phyloP scores from a whole-genome alignment of 2,888 invertebrate species.

The Tetragonula carbonaria region DNA sequence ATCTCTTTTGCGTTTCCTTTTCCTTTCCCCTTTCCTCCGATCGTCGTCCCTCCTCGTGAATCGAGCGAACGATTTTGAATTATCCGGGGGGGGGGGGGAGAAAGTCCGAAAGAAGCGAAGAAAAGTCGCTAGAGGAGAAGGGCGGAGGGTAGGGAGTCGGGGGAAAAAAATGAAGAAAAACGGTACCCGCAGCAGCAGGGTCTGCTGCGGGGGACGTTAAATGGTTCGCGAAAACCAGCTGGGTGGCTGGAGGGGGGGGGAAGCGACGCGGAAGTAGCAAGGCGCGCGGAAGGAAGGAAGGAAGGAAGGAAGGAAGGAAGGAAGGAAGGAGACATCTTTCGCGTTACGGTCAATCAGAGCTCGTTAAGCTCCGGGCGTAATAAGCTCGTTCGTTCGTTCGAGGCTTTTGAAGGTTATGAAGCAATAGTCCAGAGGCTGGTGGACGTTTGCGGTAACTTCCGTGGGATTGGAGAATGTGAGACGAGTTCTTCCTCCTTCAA shows the following conservation, averaged over 20 bases:
- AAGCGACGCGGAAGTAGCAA: neutral
- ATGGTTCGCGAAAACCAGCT: neutral
- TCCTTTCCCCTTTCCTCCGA: neutral
- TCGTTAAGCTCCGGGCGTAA: conserved; percentile 60
- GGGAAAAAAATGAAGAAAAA: neutral
- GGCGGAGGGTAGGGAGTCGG: neutral
- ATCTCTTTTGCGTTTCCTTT: neutral
- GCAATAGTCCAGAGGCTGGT: conserved; percentile 36
- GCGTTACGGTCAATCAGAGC: conserved; percentile 50
- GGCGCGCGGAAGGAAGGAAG: conserved; percentile 10
- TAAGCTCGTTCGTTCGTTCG: conserved; percentile 43
- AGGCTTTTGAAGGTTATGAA: conserved; percentile 48
- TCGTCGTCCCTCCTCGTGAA: neutral
- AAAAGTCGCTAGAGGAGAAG: neutral
- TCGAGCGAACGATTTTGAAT: conserved; percentile 3
- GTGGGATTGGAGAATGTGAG: neutral
- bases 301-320: neutral
- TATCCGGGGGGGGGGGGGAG: neutral
- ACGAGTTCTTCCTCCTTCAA: neutral
- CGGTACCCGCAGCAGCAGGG: no score
- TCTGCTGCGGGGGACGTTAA: conserved; percentile 6
- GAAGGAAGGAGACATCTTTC: conserved; percentile 1
- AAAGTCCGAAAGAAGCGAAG: neutral
- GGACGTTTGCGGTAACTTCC: conserved; percentile 20
- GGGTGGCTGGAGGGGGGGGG: no score